phyloP scores from a whole-genome alignment of 2,113 vertebrate species.

The Montifringilla adamsi region DNA sequence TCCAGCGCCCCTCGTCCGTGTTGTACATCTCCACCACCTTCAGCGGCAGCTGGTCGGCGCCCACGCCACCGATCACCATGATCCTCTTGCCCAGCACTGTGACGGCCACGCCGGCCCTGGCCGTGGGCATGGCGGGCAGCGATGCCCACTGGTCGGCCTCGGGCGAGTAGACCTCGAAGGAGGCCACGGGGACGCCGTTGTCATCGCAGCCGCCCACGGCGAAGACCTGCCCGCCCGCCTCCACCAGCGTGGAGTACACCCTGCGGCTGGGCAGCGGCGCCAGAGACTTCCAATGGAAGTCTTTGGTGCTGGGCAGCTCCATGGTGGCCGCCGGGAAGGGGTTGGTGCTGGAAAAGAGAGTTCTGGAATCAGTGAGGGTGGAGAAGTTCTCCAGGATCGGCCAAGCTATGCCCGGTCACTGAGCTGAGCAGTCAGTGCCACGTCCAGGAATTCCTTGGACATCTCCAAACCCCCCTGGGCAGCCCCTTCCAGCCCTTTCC shows the following conservation, averaged over 20 bases:
- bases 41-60: slow-evolving; percentile 85
- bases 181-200: slow-evolving; percentile 80
- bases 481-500: not conserved
- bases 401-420: accelerated
- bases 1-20: slow-evolving; percentile 94
- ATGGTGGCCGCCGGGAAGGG: slow-evolving; percentile 55
- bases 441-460: not conserved
- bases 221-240: slow-evolving; percentile 89
- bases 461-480: not conserved
- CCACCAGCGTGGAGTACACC: slow-evolving; percentile 89
- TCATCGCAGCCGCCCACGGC: slow-evolving; percentile 92
- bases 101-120: slow-evolving; percentile 88
- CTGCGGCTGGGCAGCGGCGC: slow-evolving; percentile 85
- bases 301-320: slow-evolving; percentile 83
- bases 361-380: accelerated
- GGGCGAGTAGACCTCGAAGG: slow-evolving; percentile 89
- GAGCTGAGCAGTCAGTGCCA: not conserved
- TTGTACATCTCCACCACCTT: slow-evolving; percentile 92
- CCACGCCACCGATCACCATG: slow-evolving; percentile 92
- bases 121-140: slow-evolving; percentile 86
- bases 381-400: accelerated
- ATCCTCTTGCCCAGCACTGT: slow-evolving; percentile 90
- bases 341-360: not conserved
- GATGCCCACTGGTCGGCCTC: slow-evolving; percentile 90
- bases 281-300: slow-evolving; percentile 92